Conservation (phyloP, 2,797 vertebrate genomes). For the Pseudochirops corinnae region DNA sequence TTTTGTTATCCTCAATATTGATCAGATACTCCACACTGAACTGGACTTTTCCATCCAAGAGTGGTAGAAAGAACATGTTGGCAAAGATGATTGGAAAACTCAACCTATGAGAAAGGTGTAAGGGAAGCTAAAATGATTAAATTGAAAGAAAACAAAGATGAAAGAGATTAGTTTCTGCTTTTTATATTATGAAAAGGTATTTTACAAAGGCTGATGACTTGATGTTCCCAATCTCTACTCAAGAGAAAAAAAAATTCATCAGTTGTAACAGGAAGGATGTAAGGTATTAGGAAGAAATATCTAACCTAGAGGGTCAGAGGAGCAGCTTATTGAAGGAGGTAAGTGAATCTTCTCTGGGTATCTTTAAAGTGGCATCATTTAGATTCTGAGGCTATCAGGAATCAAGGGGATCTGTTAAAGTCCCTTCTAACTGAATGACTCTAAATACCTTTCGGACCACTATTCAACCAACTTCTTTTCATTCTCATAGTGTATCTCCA, state of each 20-base stretch:
- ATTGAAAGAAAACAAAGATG: too few species aligned
- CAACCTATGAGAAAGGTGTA: not conserved
- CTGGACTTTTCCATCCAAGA: constrained; percentile 16
- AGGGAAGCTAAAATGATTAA: not conserved
- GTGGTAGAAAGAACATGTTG: not conserved
- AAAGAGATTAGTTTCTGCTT: too few species aligned
- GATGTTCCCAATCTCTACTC: constrained; percentile 46
- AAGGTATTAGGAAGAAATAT: constrained; percentile 32
- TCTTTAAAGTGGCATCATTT: not conserved
- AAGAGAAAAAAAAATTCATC: constrained; percentile 18
- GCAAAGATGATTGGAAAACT: not conserved
- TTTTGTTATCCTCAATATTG: not conserved
- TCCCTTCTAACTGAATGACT: not conserved
- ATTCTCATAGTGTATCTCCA: constrained; percentile 90
- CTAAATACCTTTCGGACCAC: not conserved
- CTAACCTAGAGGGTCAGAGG: not conserved
- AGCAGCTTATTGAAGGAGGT: not conserved
- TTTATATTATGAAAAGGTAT: too few species aligned
- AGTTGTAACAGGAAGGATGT: constrained; percentile 10
- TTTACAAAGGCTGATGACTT: constrained; percentile 11
- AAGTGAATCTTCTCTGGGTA: constrained; percentile 11
- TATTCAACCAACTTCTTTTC: constrained; percentile 2
- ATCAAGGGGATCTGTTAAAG: not conserved
- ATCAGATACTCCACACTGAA: not conserved
- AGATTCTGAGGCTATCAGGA: not conserved